These are phyloP conservation scores for Motacilla alba DNA, from an alignment of 2,113 vertebrate genomes.

Conservation along the genomic window DNA sequence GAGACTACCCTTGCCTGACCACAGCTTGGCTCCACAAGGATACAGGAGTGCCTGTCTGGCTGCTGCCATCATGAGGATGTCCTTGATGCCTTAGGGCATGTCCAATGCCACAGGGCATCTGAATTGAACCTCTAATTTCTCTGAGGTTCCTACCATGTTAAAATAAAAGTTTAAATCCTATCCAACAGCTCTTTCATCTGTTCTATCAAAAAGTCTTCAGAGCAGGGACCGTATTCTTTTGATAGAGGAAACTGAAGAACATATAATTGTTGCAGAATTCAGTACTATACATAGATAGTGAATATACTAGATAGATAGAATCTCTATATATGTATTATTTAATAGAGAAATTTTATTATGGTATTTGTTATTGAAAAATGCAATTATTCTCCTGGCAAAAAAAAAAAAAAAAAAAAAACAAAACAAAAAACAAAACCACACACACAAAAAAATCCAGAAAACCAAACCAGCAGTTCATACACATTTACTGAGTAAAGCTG, in stretches of 20 bases:
- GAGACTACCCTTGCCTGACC: not conserved
- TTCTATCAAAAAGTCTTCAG: not conserved
- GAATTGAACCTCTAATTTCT: not conserved
- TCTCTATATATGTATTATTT: not conserved
- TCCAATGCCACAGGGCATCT: not conserved
- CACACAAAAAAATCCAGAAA: not conserved
- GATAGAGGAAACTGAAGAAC: not conserved
- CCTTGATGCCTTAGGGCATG: not conserved
- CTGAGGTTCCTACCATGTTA: not conserved
- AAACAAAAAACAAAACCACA: too few relatives aligned
- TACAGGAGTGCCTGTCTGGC: not conserved
- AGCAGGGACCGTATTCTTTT: not conserved
- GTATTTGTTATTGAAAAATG: not conserved
- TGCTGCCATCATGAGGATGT: not conserved
- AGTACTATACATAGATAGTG: not conserved
- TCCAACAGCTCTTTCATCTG: not conserved
- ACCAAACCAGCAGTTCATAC: not conserved
- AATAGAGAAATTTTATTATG: not conserved
- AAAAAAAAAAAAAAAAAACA: not conserved
- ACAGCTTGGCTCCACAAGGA: not conserved
- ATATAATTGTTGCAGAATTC: not conserved
- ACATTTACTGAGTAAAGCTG: not conserved
- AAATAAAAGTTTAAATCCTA: not conserved
- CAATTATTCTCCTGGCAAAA: rapidly evolving
- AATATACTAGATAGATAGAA: not conserved